These are phyloP conservation scores for Drepana arcuata DNA, from an alignment of 1,140 invertebrate genomes.

Conservation along the genomic window DNA sequence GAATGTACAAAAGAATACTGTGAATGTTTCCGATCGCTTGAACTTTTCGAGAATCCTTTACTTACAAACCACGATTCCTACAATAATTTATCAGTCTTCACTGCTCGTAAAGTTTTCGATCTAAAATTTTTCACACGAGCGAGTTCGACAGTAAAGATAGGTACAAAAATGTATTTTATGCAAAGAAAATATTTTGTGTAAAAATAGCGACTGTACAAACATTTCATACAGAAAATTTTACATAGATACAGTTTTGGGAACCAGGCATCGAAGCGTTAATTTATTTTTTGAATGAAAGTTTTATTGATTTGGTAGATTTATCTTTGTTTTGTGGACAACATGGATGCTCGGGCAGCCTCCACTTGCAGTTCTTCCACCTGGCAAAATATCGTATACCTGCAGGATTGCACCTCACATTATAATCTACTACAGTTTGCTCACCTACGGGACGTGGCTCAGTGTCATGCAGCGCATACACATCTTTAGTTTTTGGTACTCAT, in stretches of 20 bases:
- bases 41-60: conserved; percentile 37
- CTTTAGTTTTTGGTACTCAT: too few species aligned
- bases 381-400: conserved; percentile 85
- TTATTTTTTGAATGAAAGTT: conserved; percentile 66
- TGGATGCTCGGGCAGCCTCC: conserved; percentile 73
- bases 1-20: conserved; percentile 32
- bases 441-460: conserved; percentile 41
- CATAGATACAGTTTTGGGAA: conserved; percentile 49
- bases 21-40: conserved; percentile 34
- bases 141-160: conserved; percentile 47
- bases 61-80: conserved; percentile 54
- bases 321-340: conserved; percentile 73
- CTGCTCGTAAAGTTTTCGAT: conserved; percentile 58
- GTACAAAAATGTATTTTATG: conserved; percentile 39
- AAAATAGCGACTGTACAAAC: conserved; percentile 68
- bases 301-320: conserved; percentile 65
- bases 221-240: conserved; percentile 58
- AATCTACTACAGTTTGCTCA: conserved; percentile 64
- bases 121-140: conserved; percentile 50
- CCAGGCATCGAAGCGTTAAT: conserved; percentile 54
- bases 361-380: conserved; percentile 84
- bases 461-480: conserved; percentile 47
- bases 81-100: conserved; percentile 67
- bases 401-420: conserved; percentile 69
- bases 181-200: conserved; percentile 55